These are phyloP conservation scores for Batillaria attramentaria DNA, from an alignment of 1,140 invertebrate genomes.

Conservation along the genomic window DNA sequence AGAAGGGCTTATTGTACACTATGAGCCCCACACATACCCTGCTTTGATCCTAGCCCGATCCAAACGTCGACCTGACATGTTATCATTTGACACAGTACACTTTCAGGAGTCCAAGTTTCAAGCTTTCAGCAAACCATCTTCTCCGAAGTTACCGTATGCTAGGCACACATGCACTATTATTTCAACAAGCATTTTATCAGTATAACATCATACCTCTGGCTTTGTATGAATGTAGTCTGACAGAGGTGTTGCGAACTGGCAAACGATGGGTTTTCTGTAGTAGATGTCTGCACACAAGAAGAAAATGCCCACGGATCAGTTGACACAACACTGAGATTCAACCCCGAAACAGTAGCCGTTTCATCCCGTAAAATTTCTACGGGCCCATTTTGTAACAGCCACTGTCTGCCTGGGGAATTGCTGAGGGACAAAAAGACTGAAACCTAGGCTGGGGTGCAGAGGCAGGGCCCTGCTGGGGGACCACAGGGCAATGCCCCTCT, in stretches of 20 bases:
- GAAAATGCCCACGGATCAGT: neutral
- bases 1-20: too few species aligned
- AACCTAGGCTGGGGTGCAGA: too few species aligned
- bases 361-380: neutral
- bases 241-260: slow-evolving; percentile 95
- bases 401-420: neutral
- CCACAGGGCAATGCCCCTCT: too few species aligned
- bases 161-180: neutral
- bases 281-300: slow-evolving; percentile 83
- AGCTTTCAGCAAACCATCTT: neutral
- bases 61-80: neutral
- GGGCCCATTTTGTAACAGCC: neutral
- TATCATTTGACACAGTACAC: neutral
- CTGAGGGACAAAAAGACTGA: too few species aligned
- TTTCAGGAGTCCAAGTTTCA: too few species aligned
- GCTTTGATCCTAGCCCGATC: neutral
- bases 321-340: neutral
- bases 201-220: slow-evolving; percentile 83
- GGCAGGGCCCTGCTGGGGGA: too few species aligned
- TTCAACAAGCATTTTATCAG: neutral
- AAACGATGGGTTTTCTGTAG: slow-evolving; percentile 90
- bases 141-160: neutral
- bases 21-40: neutral
- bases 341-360: neutral
- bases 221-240: slow-evolving; percentile 96